Percentiles rank a stretch among this genome's conserved stretches.
Conservation (phyloP, 1,140 invertebrate species). For the Brachionus rubens region DNA sequence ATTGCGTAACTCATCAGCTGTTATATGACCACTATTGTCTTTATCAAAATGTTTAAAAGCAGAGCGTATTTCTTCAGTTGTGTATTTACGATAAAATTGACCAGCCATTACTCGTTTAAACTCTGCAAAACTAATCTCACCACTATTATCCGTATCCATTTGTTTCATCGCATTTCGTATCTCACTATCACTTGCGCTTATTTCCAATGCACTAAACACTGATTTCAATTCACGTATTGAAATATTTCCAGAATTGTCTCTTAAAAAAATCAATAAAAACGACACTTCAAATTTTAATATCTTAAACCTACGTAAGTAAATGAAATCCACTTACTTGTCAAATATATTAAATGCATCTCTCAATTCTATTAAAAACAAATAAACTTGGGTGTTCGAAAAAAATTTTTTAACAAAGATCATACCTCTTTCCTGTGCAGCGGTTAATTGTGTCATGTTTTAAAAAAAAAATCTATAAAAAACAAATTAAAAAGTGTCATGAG, state of each 20-base stretch:
- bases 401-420: not conserved
- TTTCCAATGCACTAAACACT: constrained; percentile 21
- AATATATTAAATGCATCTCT: constrained; percentile 42
- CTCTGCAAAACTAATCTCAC: constrained; percentile 19
- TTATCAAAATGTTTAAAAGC: constrained; percentile 32
- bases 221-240: constrained; percentile 14
- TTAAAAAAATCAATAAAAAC: not conserved
- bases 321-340: not conserved
- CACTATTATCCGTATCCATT: constrained; percentile 25
- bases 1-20: not conserved
- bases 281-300: not conserved
- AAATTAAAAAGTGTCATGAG: too few species aligned
- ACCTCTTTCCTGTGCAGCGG: constrained; percentile 25
- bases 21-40: constrained; percentile 30
- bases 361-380: constrained; percentile 24
- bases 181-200: constrained; percentile 8
- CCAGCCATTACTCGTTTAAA: constrained; percentile 21
- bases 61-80: not conserved
- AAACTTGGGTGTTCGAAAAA: not conserved
- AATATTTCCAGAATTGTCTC: constrained; percentile 31
- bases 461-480: too few species aligned
- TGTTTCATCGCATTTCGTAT: not conserved
- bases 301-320: not conserved
- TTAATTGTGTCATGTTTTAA: not conserved
- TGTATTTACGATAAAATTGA: constrained; percentile 30